Conservation (phyloP, 2,888 invertebrate genomes). For the Perdita meconis region DNA sequence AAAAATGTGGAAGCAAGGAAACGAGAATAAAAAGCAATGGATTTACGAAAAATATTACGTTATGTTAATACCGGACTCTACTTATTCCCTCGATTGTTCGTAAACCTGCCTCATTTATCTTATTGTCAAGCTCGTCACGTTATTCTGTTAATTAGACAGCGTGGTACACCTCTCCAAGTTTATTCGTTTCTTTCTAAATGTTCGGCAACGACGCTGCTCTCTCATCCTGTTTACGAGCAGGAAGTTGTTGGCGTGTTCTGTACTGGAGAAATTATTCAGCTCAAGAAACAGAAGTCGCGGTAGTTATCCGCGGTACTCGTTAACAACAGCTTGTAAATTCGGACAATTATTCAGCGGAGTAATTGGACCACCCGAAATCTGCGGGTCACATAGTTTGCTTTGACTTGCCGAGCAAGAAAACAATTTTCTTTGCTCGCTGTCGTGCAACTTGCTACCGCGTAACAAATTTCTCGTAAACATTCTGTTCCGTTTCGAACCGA, state of each 20-base stretch:
- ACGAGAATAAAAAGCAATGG: no score
- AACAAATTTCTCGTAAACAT: not conserved
- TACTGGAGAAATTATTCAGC: conserved; percentile 67
- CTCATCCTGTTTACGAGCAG: conserved; percentile 58
- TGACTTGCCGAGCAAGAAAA: conserved; percentile 53
- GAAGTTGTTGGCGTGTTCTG: conserved; percentile 60
- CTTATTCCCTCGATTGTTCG: conserved; percentile 10
- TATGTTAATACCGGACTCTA: conserved; percentile 2
- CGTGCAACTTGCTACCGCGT: not conserved
- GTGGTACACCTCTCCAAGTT: conserved; percentile 28
- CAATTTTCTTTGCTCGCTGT: conserved; percentile 18
- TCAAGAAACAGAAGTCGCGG: conserved; percentile 68
- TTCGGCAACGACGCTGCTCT: conserved; percentile 40
- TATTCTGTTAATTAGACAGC: conserved; percentile 29
- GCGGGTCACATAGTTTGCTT: conserved; percentile 52
- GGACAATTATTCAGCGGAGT: conserved; percentile 71
- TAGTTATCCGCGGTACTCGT: conserved; percentile 70
- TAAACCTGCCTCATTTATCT: not conserved
- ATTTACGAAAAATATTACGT: not conserved
- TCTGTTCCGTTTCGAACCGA: not conserved
- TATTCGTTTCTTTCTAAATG: conserved; percentile 35
- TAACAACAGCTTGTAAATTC: conserved; percentile 70
- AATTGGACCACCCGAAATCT: conserved; percentile 68
- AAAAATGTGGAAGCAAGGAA: no score
- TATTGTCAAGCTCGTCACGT: not conserved